Base-by-base conservation (phyloP, 2,888 invertebrate genomes). In the Cantharis flavilabris region DNA sequence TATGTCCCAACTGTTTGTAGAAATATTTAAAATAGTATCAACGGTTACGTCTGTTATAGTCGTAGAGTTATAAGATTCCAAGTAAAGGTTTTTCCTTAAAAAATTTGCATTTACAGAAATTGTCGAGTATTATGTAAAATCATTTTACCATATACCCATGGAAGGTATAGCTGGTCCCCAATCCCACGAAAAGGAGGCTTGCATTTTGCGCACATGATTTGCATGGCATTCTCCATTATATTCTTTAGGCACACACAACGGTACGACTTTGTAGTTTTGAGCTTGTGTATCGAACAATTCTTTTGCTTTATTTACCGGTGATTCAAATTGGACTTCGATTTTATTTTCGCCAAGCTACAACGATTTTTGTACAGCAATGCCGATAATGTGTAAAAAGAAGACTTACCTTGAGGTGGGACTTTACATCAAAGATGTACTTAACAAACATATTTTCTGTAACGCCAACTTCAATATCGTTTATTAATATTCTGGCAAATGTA, bases 161-260 rank as follows among this genome's bases (percentile, higher is more conserved):
- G 97, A 97, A 0, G 98, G 97, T 80, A 98, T 96, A 0, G 98
- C 95, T 0, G 98, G 97, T 20, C 98, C 98, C 98, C 98, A 98
- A 86, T 98, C 98, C 96, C 99, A 98, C 49, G 95, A 91, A 86
- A 97, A 99, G 0, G 97, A 97, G 7, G 97, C 95, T 88, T 98
- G 97, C 95, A 96, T 96, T 89, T 97, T 97, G 72, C 97, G 90
- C 62, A 98, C 89, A 88, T 96, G 94, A 89, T 99, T 98, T 2
- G 93, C 94, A 85, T 98, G 96, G 84, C 98, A 98, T 87, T 97
- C 97, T 0, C 98, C 98, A 76, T 95, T 90, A 84, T 96, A 96
- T 2, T 89, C 89, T 0, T 88, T 84, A 0, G 94, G 92, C 0
- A 96, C 94, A 86, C 98, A 98, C 9, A 90, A 89, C 0, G 97